Evolutionary conservation across 2,888 invertebrate species (phyloP).

Genomic region (Philaethria dido): DNA sequence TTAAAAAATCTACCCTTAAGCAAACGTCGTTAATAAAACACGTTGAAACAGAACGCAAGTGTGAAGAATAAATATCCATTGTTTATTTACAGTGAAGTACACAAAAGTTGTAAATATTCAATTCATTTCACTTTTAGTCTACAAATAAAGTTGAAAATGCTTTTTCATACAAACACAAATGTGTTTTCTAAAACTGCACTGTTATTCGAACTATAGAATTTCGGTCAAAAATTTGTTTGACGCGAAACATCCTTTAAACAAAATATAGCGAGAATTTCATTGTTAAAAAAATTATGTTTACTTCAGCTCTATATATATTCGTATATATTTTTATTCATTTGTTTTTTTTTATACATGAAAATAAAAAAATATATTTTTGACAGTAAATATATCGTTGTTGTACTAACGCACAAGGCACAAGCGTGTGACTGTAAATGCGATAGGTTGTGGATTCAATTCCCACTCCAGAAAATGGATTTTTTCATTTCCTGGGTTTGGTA

Average conservation of each 20-base stretch:
- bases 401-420: too few species aligned
- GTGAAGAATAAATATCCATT: conserved; percentile 4
- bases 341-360: too few species aligned
- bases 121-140: conserved; percentile 7
- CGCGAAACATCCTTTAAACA: conserved; percentile 18
- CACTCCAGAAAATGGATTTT: too few species aligned
- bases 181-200: conserved; percentile 16
- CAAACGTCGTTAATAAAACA: not conserved
- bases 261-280: conserved; percentile 3
- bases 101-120: conserved; percentile 8
- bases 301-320: not conserved
- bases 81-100: not conserved
- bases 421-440: too few species aligned
- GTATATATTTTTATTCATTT: too few species aligned
- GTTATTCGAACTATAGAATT: conserved; percentile 13
- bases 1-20: not conserved
- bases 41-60: not conserved
- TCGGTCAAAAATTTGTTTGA: not conserved
- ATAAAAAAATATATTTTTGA: too few species aligned
- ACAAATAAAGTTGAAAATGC: conserved; percentile 17
- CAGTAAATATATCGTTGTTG: too few species aligned
- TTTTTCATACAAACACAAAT: conserved; percentile 18
- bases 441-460: too few species aligned
- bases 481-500: too few species aligned
- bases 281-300: not conserved